Base-by-base conservation (phyloP, 1,140 invertebrate species). In the Pseudobourletiella spinata region DNA sequence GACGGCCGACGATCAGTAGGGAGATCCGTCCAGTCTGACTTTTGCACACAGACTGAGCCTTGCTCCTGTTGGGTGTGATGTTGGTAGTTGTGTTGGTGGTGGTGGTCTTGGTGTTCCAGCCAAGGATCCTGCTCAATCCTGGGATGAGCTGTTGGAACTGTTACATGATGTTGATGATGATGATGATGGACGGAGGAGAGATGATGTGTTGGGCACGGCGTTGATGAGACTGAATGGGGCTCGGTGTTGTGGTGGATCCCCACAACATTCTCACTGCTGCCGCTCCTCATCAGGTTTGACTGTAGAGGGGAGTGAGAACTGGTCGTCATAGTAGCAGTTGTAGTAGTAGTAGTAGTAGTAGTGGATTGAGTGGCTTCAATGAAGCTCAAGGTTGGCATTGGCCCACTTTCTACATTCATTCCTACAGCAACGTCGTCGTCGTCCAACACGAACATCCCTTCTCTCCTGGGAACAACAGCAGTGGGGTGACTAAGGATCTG, bases 301-400 rank as follows among this genome's bases (percentile, higher is more conserved):
- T 22, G 25, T 22, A 51, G 25, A 4, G 18, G 6, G 18, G 18
- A 4, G 28, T 20, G 11, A 6, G 44, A 20, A 18, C 18, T 46
- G 6, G 44, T 20, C 18, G 6, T 6, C n/a, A 16, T 29, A 28
- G 43, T 50, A 50, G 4, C 18, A 30, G 28, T 16, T 2, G 14
- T 20, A 44, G 55, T 42, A 18, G 22, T 30, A 57, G 24, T 28
- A 22, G 15, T 39, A 24, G 30, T 57, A 43, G 11, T 42, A 29
- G 25, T 58, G 22, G 42, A 28, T 28, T 3, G 11, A 20, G 29
- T 55, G 28, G 1, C 24, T 39, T 11, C n/a, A 39, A n/a, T 18
- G 52, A 24, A 51, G 26, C 61, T 57, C 66, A 67, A 67, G 66
- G 66, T 60, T 67, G 66, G 64, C 66, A 64, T 60, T 67, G 62